phyloP scores from a whole-genome alignment of 2,797 vertebrate genomes.

The Pseudochirops cupreus region DNA sequence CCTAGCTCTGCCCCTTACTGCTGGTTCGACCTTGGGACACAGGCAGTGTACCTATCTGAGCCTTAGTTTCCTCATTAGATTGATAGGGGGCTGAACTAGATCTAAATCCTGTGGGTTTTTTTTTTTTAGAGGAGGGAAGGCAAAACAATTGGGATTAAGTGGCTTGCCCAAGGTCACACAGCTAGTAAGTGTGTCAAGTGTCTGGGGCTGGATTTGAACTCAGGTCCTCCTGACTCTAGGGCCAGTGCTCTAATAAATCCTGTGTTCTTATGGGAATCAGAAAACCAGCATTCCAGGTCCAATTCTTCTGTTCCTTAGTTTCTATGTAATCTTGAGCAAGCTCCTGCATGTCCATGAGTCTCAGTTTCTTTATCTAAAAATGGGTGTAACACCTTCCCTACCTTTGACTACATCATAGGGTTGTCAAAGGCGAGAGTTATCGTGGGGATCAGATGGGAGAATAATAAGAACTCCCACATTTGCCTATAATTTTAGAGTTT shows the following conservation, averaged over 20 bases:
- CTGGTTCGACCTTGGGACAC: neutral
- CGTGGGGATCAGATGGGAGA: neutral
- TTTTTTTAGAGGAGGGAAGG: too few species aligned
- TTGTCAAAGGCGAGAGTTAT: neutral
- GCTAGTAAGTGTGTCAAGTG: too few species aligned
- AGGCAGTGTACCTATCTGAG: neutral
- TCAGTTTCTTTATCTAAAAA: neutral
- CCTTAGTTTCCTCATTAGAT: neutral
- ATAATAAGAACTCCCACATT: neutral
- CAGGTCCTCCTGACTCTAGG: too few species aligned
- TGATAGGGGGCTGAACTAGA: neutral
- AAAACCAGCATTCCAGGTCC: neutral
- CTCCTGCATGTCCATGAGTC: neutral
- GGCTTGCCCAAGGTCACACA: too few species aligned
- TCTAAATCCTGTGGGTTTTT: neutral
- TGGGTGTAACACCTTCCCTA: neutral
- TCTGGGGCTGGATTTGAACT: too few species aligned
- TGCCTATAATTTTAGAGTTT: neutral
- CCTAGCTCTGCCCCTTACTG: neutral
- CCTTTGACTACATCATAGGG: neutral
- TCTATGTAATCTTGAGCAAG: neutral
- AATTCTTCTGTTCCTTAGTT: neutral
- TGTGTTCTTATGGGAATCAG: neutral
- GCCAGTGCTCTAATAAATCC: too few species aligned
- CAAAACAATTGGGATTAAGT: too few species aligned